Percentiles rank a stretch among this genome's conserved stretches.
phyloP scores from a whole-genome alignment of 2,888 invertebrate species.

The Phengaris arion region DNA sequence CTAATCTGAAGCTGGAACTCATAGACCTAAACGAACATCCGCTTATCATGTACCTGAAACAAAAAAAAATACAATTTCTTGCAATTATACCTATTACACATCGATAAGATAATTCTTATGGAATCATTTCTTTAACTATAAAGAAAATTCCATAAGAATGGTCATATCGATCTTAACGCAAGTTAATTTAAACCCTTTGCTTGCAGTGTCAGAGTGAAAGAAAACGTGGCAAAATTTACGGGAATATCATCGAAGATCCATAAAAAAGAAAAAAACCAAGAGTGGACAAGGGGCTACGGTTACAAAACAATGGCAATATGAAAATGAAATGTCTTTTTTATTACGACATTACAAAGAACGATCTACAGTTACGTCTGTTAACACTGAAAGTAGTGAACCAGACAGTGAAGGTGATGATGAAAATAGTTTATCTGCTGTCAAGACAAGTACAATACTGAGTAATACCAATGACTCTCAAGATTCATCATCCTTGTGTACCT shows the following conservation, averaged over 20 bases:
- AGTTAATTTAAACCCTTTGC: too few relatives aligned
- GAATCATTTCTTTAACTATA: background rate
- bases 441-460: background rate
- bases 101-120: too few relatives aligned
- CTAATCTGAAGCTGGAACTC: conserved; percentile 9
- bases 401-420: conserved; percentile 14
- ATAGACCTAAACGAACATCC: conserved; percentile 12
- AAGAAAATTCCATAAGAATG: conserved; percentile 3
- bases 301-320: conserved; percentile 16
- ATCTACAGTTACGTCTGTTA: conserved; percentile 11
- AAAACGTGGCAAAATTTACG: too few relatives aligned
- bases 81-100: too few relatives aligned
- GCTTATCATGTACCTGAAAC: conserved; percentile 6
- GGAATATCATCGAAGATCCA: too few relatives aligned
- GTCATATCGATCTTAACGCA: background rate
- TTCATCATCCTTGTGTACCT: conserved; percentile 20
- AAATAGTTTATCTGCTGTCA: conserved; percentile 7
- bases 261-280: too few relatives aligned
- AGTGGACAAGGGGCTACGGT: too few relatives aligned
- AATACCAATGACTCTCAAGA: conserved; percentile 23
- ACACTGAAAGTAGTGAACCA: too few relatives aligned
- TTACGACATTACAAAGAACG: conserved; percentile 14
- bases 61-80: background rate
- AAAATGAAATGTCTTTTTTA: conserved; percentile 16
- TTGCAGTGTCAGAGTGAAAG: too few relatives aligned